These are phyloP conservation scores for Rhodeus uyekii DNA, from an alignment of 2,797 vertebrate species.

Conservation along the genomic window DNA sequence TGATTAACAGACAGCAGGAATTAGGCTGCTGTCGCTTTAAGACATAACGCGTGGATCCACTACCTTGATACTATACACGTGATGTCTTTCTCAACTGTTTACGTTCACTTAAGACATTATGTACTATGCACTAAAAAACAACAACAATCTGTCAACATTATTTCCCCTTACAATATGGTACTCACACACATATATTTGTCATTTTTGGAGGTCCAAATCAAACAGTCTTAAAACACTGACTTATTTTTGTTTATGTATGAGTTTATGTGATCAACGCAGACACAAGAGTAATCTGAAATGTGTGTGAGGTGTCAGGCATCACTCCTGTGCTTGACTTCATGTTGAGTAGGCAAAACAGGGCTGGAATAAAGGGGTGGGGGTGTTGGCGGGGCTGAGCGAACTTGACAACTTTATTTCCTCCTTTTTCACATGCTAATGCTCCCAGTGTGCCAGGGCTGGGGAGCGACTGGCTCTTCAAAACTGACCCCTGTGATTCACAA, in stretches of 20 bases:
- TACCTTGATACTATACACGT: too few species aligned
- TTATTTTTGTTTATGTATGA: background rate
- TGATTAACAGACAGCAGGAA: too few species aligned
- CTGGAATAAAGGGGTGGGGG: background rate
- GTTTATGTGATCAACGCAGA: background rate
- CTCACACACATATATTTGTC: background rate
- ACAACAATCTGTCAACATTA: too few species aligned
- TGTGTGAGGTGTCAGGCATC: background rate
- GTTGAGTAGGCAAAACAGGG: conserved; percentile 26
- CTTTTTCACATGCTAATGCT: conserved; percentile 72
- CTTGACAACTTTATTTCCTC: conserved; percentile 73
- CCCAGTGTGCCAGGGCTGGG: conserved; percentile 34
- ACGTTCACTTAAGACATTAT: too few species aligned
- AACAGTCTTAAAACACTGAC: background rate
- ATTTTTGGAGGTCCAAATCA: background rate
- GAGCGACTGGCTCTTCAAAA: conserved; percentile 44
- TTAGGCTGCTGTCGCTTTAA: too few species aligned
- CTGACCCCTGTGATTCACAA: conserved; percentile 40
- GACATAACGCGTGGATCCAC: too few species aligned
- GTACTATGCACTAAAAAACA: too few species aligned
- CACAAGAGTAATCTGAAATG: conserved; percentile 1
- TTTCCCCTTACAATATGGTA: background rate
- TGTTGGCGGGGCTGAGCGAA: conserved; percentile 22
- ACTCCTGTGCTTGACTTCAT: conserved; percentile 34
- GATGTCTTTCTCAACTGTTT: too few species aligned